Base-by-base conservation (phyloP, 2,888 invertebrate species). In the Leptinotarsa rubiginosa region DNA sequence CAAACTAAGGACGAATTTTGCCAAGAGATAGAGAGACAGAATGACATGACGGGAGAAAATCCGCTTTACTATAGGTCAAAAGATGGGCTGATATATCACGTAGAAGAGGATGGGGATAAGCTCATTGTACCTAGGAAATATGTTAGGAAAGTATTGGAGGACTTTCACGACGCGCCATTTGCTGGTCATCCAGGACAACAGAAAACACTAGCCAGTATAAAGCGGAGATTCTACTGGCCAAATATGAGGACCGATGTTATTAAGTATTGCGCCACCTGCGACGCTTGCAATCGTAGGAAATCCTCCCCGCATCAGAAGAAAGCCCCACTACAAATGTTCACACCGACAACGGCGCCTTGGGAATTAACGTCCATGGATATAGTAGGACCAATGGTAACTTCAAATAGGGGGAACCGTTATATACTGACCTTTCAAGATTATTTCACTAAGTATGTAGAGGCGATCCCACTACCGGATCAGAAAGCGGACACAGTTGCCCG, bases 161-260 rank as follows among this genome's bases (percentile, higher is more conserved):
- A 50, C 18, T 70, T 70, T 22, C 22, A 22, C 22, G 22, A 22
- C 22, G 47, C 84, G 83, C 70, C 73, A 78, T 50, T 65, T 77
- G 18, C 76, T 77, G 3, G 83, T 13, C 85, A 85, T 75, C 79
- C 74, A 41, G 83, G 84, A 16, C 70, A 80, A 15, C 76, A 82
- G 13, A 81, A 82, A 68, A 84, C 84, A 1, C 71, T 22, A 22
- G 2, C 22, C 22, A 22, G 22, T 2, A 22, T 73, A 5, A 66
- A 75, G 62, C 47, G 74, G 47, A 50, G 75, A 18, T 84, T 79
- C 70, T 82, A 77, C 59, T 84, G 84, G 84, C 77, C 76, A n/a
- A 72, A 66, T 2, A 77, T 84, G 73, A 71, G 59, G 15, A 70
- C 56, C 22, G 80, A 83, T 69, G 74, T 84, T 0, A 77, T 78